A percentile compares a stretch with the other conserved stretches of the same genome.
Evolutionary conservation across 2,113 vertebrate genomes (phyloP).

Genomic region (Oreochromis niloticus): DNA sequence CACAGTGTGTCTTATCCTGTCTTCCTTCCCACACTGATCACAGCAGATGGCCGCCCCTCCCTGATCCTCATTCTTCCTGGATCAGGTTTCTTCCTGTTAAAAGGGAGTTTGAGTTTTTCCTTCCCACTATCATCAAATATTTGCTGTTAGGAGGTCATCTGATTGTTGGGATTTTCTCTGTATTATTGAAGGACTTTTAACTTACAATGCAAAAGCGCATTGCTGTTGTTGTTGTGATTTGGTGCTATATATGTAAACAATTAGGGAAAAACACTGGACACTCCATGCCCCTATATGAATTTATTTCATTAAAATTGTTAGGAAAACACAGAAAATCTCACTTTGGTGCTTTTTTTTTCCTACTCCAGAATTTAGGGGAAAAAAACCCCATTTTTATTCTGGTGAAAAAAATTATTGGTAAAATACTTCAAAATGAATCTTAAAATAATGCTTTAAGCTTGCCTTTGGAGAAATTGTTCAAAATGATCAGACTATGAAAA

Average conservation of each 20-base stretch:
- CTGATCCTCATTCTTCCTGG: not conserved
- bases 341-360: slow-evolving; percentile 8
- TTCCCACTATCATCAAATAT: not conserved
- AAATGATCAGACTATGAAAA: not conserved
- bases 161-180: not conserved
- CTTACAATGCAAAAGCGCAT: not conserved
- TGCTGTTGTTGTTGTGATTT: not conserved
- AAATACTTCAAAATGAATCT: not conserved
- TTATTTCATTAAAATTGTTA: slow-evolving; percentile 4
- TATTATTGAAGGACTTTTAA: not conserved
- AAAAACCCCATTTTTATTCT: not conserved
- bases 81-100: not conserved
- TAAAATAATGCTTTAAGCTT: not conserved
- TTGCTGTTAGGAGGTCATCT: not conserved
- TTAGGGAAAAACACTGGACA: not conserved
- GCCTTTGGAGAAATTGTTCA: not conserved
- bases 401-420: not conserved
- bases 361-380: not conserved
- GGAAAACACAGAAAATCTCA: slow-evolving; percentile 9
- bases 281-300: not conserved
- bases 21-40: not conserved
- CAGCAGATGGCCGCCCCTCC: not conserved
- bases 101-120: not conserved
- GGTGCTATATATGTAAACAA: not conserved
- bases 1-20: not conserved